phyloP scores from a whole-genome alignment of 2,113 vertebrate species.

The Gulo gulo region DNA sequence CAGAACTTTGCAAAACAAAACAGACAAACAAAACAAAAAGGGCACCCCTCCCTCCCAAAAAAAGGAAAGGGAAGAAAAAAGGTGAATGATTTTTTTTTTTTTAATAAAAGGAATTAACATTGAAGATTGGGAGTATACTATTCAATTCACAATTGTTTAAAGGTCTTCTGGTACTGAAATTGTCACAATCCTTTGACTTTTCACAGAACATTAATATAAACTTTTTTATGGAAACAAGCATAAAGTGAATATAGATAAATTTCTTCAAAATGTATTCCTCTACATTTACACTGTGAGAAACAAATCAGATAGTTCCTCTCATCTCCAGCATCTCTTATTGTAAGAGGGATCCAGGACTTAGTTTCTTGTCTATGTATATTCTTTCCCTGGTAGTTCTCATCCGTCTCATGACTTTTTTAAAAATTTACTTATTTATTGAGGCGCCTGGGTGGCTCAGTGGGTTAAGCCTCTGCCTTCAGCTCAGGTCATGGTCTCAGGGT shows the following conservation, averaged over 20 bases:
- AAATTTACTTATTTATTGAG: too few species aligned
- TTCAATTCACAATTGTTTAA: not conserved
- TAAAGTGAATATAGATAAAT: not conserved
- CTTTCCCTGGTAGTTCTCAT: not conserved
- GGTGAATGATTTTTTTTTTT: not conserved
- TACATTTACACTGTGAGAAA: not conserved
- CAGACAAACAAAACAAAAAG: not conserved
- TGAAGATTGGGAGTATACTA: not conserved
- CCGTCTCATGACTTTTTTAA: not conserved
- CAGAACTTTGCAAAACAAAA: slow-evolving; percentile 24
- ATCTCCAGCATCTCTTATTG: not conserved
- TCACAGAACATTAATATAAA: not conserved
- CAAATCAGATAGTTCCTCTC: not conserved
- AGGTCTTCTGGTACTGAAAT: not conserved
- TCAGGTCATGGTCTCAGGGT: too few species aligned
- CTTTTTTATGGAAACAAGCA: not conserved
- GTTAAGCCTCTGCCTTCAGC: too few species aligned
- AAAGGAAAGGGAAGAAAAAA: not conserved
- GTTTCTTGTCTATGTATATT: not conserved
- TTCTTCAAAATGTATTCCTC: not conserved
- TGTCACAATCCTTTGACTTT: not conserved
- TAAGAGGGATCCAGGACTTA: not conserved
- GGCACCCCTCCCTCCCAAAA: not conserved
- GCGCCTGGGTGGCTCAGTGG: too few species aligned
- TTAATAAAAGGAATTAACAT: not conserved